These are phyloP conservation scores for Torymus aiolomorphi DNA, from an alignment of 2,888 invertebrate genomes.

Conservation along the genomic window DNA sequence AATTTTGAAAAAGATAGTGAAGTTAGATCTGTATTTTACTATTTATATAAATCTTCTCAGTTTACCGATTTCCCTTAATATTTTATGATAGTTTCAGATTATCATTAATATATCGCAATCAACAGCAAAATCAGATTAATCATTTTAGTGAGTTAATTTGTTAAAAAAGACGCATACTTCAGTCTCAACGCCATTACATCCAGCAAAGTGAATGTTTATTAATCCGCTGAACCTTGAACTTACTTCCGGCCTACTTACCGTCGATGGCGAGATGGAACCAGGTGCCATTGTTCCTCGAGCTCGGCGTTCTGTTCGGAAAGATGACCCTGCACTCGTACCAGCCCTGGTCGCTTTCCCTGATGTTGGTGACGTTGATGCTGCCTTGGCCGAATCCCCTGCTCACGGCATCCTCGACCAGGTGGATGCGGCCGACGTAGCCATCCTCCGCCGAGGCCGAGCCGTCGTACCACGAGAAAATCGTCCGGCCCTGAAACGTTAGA, in stretches of 20 bases:
- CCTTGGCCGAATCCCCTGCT: constrained; percentile 81
- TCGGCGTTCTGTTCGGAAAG: constrained; percentile 92
- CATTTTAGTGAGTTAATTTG: constrained; percentile 6
- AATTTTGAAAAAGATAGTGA: too few species aligned
- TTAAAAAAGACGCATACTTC: constrained; percentile 5
- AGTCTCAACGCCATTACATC: constrained; percentile 13
- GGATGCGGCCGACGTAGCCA: constrained; percentile 85
- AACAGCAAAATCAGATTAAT: background rate
- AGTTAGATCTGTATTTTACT: too few species aligned
- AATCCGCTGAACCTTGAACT: too few species aligned
- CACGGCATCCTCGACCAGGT: constrained; percentile 79
- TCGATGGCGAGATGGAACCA: constrained; percentile 92
- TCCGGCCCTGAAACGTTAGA: constrained; percentile 80
- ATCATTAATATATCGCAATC: too few species aligned
- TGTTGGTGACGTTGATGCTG: constrained; percentile 89
- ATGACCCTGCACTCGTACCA: constrained; percentile 93
- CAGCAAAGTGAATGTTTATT: too few species aligned
- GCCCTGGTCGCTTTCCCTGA: constrained; percentile 92
- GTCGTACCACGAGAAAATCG: constrained; percentile 89
- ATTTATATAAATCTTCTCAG: too few species aligned
- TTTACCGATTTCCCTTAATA: too few species aligned
- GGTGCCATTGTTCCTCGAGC: constrained; percentile 90
- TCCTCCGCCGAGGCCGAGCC: constrained; percentile 82
- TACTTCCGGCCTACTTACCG: constrained; percentile 78
- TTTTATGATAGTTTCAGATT: too few species aligned